phyloP scores from a whole-genome alignment of 2,797 vertebrate species.

The Trachops cirrhosus region DNA sequence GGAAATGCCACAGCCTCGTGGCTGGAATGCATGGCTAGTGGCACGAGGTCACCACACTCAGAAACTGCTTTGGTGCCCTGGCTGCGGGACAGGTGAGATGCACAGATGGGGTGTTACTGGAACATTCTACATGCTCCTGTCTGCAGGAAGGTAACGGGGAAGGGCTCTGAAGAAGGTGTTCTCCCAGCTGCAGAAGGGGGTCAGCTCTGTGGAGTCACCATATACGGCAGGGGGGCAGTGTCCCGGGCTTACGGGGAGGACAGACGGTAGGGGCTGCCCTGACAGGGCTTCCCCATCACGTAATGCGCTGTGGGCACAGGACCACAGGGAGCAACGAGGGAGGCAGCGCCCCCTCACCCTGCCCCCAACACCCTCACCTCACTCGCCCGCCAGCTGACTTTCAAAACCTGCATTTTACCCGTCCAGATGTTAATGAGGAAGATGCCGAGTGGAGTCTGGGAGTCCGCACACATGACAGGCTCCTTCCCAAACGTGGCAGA shows the following conservation, averaged over 20 bases:
- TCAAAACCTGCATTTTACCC: neutral
- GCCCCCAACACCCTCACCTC: fast-evolving
- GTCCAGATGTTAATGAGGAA: neutral
- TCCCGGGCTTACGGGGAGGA: neutral
- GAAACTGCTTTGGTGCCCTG: neutral
- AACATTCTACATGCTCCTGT: too few species aligned
- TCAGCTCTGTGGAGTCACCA: neutral
- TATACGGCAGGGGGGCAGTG: neutral
- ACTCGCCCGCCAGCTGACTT: too few species aligned
- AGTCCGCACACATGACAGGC: neutral
- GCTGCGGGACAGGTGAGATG: neutral
- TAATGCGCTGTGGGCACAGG: neutral
- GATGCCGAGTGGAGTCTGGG: neutral
- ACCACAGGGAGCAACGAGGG: neutral
- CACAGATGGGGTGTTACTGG: neutral
- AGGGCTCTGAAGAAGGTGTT: neutral
- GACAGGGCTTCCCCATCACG: neutral
- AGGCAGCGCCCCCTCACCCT: neutral
- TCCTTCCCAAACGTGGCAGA: neutral
- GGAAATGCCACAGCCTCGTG: neutral
- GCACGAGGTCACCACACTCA: neutral
- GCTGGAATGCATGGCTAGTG: neutral
- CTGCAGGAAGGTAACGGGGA: neutral
- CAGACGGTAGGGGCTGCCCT: neutral
- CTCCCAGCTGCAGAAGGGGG: neutral